Evolutionary conservation across 2,888 invertebrate genomes (phyloP), one percentile per base, ranked within the genome.

Genomic region (Beris chalybata): DNA sequence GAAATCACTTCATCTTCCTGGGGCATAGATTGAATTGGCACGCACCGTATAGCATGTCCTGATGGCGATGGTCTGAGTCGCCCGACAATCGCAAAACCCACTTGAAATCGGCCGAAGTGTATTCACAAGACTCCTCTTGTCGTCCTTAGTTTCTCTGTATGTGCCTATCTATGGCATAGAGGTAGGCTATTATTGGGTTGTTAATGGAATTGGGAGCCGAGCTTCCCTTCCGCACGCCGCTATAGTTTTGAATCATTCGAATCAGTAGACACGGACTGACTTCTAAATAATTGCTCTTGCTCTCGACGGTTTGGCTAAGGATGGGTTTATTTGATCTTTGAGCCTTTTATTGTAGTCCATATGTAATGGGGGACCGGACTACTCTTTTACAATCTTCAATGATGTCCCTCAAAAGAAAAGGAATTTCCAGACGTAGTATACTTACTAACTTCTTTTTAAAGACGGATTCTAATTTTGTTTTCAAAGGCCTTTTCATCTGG

Each of bases 11-110:
- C 43, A 52, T 61, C 61, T 61, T 61, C 32, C 9, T n/a, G 50
- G 52, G 61, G 32, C 61, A 22, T 12, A 48, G 61, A 61, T 61
- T 61, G 61, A 61, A 38, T 61, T 50, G 52, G 50, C 38, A 61
- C 61, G 61, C 61, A 61, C 61, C 52, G 32, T 59, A 50, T n/a
- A 32, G 38, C 7, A 38, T 38, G 38, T 38, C 38, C 38, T 38
- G 38, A 38, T 38, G 38, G 9, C 38, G 38, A 38, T 38, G 38
- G 9, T 4, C 38, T 38, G 38, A 2, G 22, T 50, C 29, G 45
- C 43, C 22, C 22, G 22, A 15, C 50, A 52, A 61, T 56, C 32
- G 29, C 43, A n/a, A 31, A 38, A 38, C 52, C 61, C 61, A 52
- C 61, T 61, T 61, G 38, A 61, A 61, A 61, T 15, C 38, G 6